Evolutionary conservation across 2,113 vertebrate species (phyloP), one percentile per base, ranked within the genome.

Genomic region (Ursus arctos): DNA sequence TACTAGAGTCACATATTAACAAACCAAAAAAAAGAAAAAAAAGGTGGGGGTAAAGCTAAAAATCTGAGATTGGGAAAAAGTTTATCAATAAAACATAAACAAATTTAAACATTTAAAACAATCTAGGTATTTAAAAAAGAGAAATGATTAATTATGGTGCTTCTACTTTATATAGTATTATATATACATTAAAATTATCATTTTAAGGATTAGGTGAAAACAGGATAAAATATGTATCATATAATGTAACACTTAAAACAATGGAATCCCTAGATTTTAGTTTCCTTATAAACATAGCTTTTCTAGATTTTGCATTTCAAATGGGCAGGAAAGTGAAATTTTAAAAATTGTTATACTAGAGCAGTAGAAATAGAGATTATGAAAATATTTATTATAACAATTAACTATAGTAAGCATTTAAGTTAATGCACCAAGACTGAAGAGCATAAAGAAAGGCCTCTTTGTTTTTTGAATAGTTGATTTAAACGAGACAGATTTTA

Each of bases 181-280:
- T 51, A 0, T 9, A 74, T 67, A 6, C 3, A 40, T 86, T 93
- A 96, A 72, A 91, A 94, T 91, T 82, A 91, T 40, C 93, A 26
- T 88, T 91, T 88, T 88, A 65, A 93, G 92, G 26, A 82, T 82
- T 86, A 96, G n/a, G 28, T 84, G 69, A 94, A 74, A 93, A 47
- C 33, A 79, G 22, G 6, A 19, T 76, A 81, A 96, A 96, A 72
- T 65, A 21, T 51, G 3, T 72, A 67, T 11, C 40, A 57, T 71
- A 31, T 49, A 92, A 43, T 6, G 0, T 77, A 36, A 82, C 69
- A 57, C 36, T 79, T 82, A 4, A 15, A 12, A 74, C 88, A 91
- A 43, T 63, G 2, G 14, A 93, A 91, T 71, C 43, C 12, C 71
- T 33, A 91, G 24, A 79, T 81, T n/a, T 72, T 80, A 65, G 16